phyloP scores from a whole-genome alignment of 2,888 invertebrate species.

The Lycaena phlaeas region DNA sequence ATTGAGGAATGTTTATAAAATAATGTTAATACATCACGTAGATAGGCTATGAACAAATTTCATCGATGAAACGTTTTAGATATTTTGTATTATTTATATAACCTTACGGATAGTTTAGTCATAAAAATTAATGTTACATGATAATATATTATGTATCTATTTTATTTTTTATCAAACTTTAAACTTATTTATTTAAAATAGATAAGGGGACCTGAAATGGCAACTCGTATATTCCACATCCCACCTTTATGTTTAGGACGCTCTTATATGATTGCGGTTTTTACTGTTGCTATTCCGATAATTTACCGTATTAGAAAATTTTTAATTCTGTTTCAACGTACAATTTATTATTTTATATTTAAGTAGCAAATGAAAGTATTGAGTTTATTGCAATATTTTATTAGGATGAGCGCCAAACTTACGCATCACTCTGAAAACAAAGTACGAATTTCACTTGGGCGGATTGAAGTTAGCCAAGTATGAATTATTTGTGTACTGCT shows the following conservation, averaged over 20 bases:
- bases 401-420: too few species aligned
- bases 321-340: too few species aligned
- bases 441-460: too few species aligned
- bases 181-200: slow-evolving; percentile 3
- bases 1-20: too few species aligned
- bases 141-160: not conserved
- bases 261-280: not conserved
- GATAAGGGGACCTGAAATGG: slow-evolving; percentile 36
- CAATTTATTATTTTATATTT: too few species aligned
- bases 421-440: too few species aligned
- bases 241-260: slow-evolving; percentile 25
- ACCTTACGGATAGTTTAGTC: not conserved
- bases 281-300: too few species aligned
- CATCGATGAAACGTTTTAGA: slow-evolving; percentile 2
- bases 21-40: slow-evolving; percentile 9
- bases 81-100: slow-evolving; percentile 3
- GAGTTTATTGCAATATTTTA: too few species aligned
- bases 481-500: too few species aligned
- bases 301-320: too few species aligned
- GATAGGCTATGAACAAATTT: slow-evolving; percentile 14
- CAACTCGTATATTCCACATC: slow-evolving; percentile 41
- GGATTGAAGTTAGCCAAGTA: too few species aligned
- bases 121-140: not conserved
- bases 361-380: too few species aligned
- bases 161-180: not conserved